Evolutionary conservation across 2,888 invertebrate species (phyloP).

Genomic region (Protonemura montana): DNA sequence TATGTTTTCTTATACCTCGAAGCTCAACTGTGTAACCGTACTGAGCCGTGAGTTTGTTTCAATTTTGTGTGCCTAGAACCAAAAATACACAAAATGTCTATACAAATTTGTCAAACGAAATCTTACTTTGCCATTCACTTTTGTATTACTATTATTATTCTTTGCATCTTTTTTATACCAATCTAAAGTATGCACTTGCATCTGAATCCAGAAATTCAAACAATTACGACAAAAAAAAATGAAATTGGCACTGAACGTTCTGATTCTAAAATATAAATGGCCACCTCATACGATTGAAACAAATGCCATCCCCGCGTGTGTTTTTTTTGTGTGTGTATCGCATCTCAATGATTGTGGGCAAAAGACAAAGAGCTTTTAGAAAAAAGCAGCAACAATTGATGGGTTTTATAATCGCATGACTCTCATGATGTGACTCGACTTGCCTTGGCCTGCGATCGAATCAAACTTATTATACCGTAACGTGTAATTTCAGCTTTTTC

Average conservation of each 20-base stretch:
- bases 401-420: neutral
- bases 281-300: neutral
- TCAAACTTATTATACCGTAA: conserved; percentile 27
- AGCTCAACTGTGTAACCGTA: no score
- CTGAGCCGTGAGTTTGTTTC: no score
- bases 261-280: neutral
- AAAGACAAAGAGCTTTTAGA: conserved; percentile 35
- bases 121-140: no score
- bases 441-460: neutral
- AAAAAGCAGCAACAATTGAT: neutral
- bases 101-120: no score
- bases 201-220: neutral
- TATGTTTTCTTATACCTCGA: neutral
- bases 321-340: neutral
- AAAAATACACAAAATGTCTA: no score
- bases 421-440: neutral
- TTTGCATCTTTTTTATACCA: neutral
- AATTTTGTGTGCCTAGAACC: no score
- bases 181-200: no score
- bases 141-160: neutral
- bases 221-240: neutral
- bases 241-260: neutral
- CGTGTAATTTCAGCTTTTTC: conserved; percentile 37
- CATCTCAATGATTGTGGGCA: neutral
- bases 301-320: neutral